Conservation (phyloP, 2,113 vertebrate species). For the Noturus placidus region DNA sequence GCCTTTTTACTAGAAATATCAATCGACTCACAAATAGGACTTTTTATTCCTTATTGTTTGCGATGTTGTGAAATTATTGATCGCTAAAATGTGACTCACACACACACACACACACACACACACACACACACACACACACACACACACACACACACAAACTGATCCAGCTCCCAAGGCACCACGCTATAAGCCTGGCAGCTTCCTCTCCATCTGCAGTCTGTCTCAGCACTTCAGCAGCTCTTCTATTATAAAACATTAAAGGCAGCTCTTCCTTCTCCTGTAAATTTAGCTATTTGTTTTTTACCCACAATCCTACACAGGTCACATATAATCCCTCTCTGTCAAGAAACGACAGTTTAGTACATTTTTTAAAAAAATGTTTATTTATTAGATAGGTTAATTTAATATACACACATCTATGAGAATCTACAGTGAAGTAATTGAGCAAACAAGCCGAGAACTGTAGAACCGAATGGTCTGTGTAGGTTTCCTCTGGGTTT, state of each 20-base stretch:
- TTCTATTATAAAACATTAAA: slow-evolving; percentile 2
- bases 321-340: neutral
- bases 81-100: neutral
- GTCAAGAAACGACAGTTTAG: neutral
- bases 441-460: neutral
- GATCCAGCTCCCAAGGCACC: neutral
- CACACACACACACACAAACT: slow-evolving; percentile 11
- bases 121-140: slow-evolving; percentile 15
- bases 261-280: neutral
- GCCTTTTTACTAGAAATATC: neutral
- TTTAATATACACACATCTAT: neutral
- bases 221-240: neutral
- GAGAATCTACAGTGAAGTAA: neutral
- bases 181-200: neutral
- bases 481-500: neutral
- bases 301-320: neutral
- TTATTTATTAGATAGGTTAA: neutral
- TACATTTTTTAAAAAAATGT: neutral
- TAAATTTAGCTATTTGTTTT: neutral
- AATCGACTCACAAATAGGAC: neutral
- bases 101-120: slow-evolving; percentile 10
- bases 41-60: neutral
- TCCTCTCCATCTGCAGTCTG: slow-evolving; percentile 17
- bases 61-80: neutral
- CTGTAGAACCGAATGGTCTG: neutral